These are phyloP conservation scores for Percopsis transmontana DNA, from an alignment of 2,113 vertebrate genomes.

Conservation along the genomic window DNA sequence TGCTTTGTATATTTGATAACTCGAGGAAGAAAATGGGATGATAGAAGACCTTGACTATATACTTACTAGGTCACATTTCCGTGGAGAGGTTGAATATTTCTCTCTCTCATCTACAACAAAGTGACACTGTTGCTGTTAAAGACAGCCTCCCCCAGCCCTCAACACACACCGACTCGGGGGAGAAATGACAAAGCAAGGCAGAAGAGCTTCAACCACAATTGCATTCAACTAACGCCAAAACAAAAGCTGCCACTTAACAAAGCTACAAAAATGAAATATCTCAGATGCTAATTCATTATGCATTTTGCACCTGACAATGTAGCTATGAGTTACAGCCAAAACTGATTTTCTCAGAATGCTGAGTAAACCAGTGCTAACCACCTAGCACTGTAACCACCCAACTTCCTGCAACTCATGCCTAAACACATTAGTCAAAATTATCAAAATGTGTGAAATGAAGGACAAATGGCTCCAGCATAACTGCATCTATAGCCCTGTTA, in stretches of 20 bases:
- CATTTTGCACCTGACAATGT: no score
- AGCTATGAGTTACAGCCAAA: no score
- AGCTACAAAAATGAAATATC: background rate
- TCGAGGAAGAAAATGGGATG: conserved; percentile 76
- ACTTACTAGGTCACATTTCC: conserved; percentile 92
- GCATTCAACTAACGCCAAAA: conserved; percentile 2
- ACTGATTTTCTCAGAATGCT: no score
- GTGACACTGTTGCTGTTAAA: conserved; percentile 92
- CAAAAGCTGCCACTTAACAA: conserved; percentile 6
- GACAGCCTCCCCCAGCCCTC: conserved; percentile 75
- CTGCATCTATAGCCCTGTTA: no score
- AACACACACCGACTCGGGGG: conserved; percentile 57
- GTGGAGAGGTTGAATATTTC: conserved; percentile 86
- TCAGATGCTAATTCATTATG: no score
- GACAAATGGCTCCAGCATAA: background rate
- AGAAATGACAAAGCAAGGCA: conserved; percentile 65
- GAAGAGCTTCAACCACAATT: conserved; percentile 54
- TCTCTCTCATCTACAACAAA: conserved; percentile 94
- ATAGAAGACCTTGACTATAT: conserved; percentile 86
- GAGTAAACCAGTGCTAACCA: background rate
- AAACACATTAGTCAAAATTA: background rate
- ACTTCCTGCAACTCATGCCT: background rate
- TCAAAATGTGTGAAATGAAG: background rate
- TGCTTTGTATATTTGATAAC: conserved; percentile 62
- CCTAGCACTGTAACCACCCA: no score